phyloP scores from a whole-genome alignment of 2,888 invertebrate species.

The Yponomeuta sedellus region DNA sequence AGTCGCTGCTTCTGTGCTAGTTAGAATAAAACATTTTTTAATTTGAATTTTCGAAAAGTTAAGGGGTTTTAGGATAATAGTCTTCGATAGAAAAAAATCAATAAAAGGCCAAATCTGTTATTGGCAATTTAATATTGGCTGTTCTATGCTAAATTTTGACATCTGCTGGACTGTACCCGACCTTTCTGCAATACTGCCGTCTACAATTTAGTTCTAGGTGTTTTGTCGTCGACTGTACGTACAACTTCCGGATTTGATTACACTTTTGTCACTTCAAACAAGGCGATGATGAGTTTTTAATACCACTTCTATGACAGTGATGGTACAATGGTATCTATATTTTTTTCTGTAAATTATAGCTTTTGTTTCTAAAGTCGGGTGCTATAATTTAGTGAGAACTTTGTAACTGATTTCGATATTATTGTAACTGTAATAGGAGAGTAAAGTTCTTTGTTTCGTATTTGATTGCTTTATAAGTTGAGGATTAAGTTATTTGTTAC shows the following conservation, averaged over 20 bases:
- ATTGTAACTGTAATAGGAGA: neutral
- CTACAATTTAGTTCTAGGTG: no score
- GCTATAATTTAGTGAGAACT: neutral
- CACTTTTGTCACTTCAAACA: conserved; percentile 25
- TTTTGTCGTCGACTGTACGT: neutral
- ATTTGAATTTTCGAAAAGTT: no score
- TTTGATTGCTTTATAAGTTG: neutral
- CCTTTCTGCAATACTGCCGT: no score
- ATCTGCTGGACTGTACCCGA: no score
- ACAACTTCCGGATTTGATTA: neutral
- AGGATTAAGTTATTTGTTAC: conserved; percentile 2
- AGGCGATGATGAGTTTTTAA: conserved; percentile 46
- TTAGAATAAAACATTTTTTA: no score
- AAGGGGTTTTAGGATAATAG: no score
- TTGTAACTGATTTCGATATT: neutral
- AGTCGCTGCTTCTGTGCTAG: no score
- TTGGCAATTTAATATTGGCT: no score
- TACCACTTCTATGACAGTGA: conserved; percentile 17
- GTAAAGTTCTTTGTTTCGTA: neutral
- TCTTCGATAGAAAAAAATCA: no score
- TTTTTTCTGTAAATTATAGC: neutral
- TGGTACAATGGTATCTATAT: neutral
- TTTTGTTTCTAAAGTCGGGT: neutral
- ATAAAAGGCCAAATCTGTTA: no score
- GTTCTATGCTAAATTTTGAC: no score